Evolutionary conservation across 2,797 vertebrate species (phyloP), one percentile per base, ranked within the genome.

Genomic region (Malacoctenus gilli): DNA sequence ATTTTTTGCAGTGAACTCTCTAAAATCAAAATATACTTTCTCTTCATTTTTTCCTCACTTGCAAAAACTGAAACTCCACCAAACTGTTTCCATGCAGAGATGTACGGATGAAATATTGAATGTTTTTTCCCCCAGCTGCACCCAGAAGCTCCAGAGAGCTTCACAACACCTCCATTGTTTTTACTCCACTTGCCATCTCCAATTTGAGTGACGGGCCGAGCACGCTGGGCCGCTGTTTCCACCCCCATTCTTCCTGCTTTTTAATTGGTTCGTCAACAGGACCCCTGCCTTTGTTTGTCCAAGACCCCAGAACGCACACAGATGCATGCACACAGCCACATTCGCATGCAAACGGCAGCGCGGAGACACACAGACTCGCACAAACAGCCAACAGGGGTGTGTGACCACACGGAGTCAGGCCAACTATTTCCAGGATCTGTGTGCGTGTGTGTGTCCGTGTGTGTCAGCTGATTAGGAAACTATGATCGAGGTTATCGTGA

Each of bases 261-360:
- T 77, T 86, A 85, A 88, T 86, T 90, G 86, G 87, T 85, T 83
- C 58, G 54, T 83, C 79, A 85, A 80, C 77, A 74, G 64, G 77
- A 83, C 68, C 69, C 84, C 69, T 72, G 75, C 77, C 68, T 75
- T 83, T 89, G 74, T 87, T 85, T 82, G 75, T 63, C 65, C 80
- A 75, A 50, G 66, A 76, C 65, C 65, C 54, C 32, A 40, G 25
- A 41, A 35, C 47, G 44, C 51, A 50, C 23, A 48, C 50, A 35
- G 6, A 38, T 36, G 68, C 22, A 30, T 14, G 36, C 34, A 41
- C 28, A 43, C 21, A 20, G 32, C 16, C 39, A 46, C 39, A 36
- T 53, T 62, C 34, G 3, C 73, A 70, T 20, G 52, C 66, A 71
- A 65, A 78, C 78, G 66, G 12, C 31, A 56, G 54, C 47, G 49